Conservation (phyloP, 2,888 invertebrate species). For the Stomorhina lunata region DNA sequence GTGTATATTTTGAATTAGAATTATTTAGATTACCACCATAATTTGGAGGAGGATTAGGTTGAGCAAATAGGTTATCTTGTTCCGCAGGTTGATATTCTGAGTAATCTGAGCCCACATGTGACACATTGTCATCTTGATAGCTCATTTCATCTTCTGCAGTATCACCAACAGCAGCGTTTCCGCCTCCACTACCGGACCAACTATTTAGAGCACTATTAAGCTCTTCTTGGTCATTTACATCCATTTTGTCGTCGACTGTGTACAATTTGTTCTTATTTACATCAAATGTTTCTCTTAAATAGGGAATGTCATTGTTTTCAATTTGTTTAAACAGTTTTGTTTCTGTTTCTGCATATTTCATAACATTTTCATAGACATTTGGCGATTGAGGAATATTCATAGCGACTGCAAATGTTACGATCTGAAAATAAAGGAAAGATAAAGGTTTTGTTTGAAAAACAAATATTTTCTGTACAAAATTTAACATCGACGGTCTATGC, state of each 20-base stretch:
- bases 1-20: constrained; percentile 44
- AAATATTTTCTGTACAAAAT: background rate
- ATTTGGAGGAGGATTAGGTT: constrained; percentile 55
- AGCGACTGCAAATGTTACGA: background rate
- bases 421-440: constrained; percentile 10
- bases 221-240: constrained; percentile 18
- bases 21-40: constrained; percentile 58
- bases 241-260: too few species aligned
- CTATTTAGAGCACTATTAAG: background rate
- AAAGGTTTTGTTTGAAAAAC: background rate
- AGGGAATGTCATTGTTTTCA: constrained; percentile 37
- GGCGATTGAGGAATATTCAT: constrained; percentile 3
- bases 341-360: background rate
- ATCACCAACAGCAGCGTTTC: constrained; percentile 1
- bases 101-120: constrained; percentile 69
- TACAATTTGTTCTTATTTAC: background rate
- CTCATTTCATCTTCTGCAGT: constrained; percentile 65
- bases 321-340: background rate
- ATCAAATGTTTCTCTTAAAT: constrained; percentile 29
- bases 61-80: constrained; percentile 67
- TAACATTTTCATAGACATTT: background rate
- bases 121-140: constrained; percentile 70
- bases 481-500: too few species aligned
- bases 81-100: constrained; percentile 47
- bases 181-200: constrained; percentile 15